A percentile compares a stretch with the other conserved stretches of the same genome.
These are phyloP conservation scores for Nomada ruficornis DNA, from an alignment of 2,888 invertebrate genomes.

Conservation along the genomic window DNA sequence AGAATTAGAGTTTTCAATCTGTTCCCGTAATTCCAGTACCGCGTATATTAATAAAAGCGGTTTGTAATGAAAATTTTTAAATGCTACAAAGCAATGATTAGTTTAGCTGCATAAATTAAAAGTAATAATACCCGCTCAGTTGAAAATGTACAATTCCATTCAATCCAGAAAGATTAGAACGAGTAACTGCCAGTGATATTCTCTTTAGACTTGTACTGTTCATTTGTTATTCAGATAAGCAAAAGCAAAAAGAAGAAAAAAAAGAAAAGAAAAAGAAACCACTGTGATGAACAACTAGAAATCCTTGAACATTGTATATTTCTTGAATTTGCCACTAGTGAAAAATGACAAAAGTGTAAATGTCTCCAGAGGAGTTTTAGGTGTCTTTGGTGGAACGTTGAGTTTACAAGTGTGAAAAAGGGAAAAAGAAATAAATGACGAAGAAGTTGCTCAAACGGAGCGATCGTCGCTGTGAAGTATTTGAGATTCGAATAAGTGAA, in stretches of 20 bases:
- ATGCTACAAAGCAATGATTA: neutral
- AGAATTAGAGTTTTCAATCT: slow-evolving; percentile 34
- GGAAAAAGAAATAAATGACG: slow-evolving; percentile 20
- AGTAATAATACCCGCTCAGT: slow-evolving; percentile 26
- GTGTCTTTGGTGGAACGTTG: slow-evolving; percentile 52
- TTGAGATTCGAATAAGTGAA: slow-evolving; percentile 65
- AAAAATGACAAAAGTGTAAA: slow-evolving; percentile 51
- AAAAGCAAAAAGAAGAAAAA: slow-evolving; percentile 8
- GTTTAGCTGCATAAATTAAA: slow-evolving; percentile 29
- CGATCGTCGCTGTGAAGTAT: slow-evolving; percentile 53
- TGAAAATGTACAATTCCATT: slow-evolving; percentile 39
- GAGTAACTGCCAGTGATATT: slow-evolving; percentile 60
- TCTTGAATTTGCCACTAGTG: slow-evolving; percentile 53
- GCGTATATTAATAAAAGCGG: slow-evolving; percentile 1
- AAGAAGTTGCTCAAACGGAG: slow-evolving; percentile 60
- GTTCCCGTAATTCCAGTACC: slow-evolving; percentile 41
- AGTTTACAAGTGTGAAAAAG: slow-evolving; percentile 50
- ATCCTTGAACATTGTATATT: slow-evolving; percentile 56
- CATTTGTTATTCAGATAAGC: slow-evolving; percentile 50
- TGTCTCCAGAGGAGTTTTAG: slow-evolving; percentile 39
- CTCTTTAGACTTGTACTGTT: slow-evolving; percentile 50
- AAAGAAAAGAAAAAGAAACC: slow-evolving; percentile 15
- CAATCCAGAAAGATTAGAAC: slow-evolving; percentile 44
- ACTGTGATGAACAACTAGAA: slow-evolving; percentile 60
- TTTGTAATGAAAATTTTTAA: slow-evolving; percentile 13